Percentiles rank a stretch among this genome's conserved stretches.
These are phyloP conservation scores for Hydrocynus forskahlii DNA, from an alignment of 2,797 vertebrate genomes.

Conservation along the genomic window DNA sequence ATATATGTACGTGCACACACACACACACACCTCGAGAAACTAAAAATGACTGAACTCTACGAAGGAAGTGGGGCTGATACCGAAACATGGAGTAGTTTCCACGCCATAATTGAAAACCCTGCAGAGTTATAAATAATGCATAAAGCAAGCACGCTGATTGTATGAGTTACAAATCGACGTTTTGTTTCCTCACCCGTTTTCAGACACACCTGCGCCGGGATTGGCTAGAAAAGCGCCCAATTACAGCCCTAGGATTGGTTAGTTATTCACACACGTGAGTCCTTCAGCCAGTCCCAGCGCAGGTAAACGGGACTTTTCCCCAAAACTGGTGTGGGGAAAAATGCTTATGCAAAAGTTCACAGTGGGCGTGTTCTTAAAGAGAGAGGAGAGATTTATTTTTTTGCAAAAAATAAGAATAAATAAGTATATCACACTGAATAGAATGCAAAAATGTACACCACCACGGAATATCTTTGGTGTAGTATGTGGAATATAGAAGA, in stretches of 20 bases:
- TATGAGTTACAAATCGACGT: conserved; percentile 9
- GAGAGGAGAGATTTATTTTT: conserved; percentile 8
- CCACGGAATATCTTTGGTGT: too few species aligned
- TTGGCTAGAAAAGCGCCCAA: background rate
- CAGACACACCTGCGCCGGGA: background rate
- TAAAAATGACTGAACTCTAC: conserved; percentile 56
- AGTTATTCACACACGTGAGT: too few species aligned
- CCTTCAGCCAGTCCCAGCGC: background rate
- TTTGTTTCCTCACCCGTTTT: background rate
- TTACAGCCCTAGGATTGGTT: background rate
- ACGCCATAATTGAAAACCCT: conserved; percentile 30
- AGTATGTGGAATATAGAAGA: too few species aligned
- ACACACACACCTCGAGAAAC: conserved; percentile 24
- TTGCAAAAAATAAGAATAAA: too few species aligned
- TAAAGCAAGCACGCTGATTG: background rate
- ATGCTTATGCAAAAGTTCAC: background rate
- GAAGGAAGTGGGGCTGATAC: conserved; percentile 55
- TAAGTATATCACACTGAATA: too few species aligned
- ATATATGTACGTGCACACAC: background rate
- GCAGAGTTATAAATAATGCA: conserved; percentile 9
- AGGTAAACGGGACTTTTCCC: background rate
- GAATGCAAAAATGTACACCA: too few species aligned
- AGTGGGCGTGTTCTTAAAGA: conserved; percentile 27
- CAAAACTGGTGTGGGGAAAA: background rate
- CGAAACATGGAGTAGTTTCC: conserved; percentile 38